phyloP scores from a whole-genome alignment of 2,888 invertebrate species.

The Maniola hyperantus region DNA sequence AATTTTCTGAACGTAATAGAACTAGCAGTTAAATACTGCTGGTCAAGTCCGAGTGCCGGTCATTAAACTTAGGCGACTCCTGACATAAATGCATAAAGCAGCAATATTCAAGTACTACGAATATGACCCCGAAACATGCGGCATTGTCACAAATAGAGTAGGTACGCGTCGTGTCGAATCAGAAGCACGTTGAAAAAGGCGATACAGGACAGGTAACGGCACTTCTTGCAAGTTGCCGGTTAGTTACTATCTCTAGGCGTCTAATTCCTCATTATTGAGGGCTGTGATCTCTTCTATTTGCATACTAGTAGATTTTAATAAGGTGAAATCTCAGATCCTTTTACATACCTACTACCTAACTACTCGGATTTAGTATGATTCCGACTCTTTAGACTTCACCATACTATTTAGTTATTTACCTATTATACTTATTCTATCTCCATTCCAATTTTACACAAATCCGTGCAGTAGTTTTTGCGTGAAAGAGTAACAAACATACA shows the following conservation, averaged over 20 bases:
- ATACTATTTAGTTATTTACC: too few relatives aligned
- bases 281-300: too few relatives aligned
- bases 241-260: conserved; percentile 41
- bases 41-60: conserved; percentile 43
- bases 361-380: too few relatives aligned
- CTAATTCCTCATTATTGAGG: too few relatives aligned
- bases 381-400: too few relatives aligned
- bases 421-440: too few relatives aligned
- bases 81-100: conserved; percentile 72
- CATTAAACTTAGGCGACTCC: conserved; percentile 62
- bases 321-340: too few relatives aligned
- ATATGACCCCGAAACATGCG: conserved; percentile 70
- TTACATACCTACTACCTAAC: too few relatives aligned
- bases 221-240: conserved; percentile 44
- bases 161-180: conserved; percentile 75
- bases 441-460: too few relatives aligned
- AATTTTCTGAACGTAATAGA: background rate
- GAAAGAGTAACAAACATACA: too few relatives aligned
- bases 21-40: background rate
- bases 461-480: too few relatives aligned
- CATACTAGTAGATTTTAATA: too few relatives aligned
- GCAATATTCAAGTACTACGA: conserved; percentile 60
- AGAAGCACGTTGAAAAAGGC: conserved; percentile 74
- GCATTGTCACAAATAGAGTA: conserved; percentile 71
- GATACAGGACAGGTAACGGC: conserved; percentile 76